Evolutionary conservation across 1,140 invertebrate genomes (phyloP), one percentile per base, ranked within the genome.

Genomic region (Eriosoma lanigerum): DNA sequence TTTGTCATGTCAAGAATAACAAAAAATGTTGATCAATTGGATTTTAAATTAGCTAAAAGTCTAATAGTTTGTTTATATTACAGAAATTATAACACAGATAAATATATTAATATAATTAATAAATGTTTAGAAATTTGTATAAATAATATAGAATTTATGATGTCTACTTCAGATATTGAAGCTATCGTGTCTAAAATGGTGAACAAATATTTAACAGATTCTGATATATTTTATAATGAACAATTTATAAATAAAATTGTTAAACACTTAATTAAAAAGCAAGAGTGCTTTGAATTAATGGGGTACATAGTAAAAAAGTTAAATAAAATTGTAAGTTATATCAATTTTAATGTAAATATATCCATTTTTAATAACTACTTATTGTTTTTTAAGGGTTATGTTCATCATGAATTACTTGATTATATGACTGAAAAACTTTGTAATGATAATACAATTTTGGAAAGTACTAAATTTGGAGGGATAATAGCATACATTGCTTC

Each of bases 201-300:
- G 24, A 82, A 82, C 0, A 85, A 86, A 62, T 86, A 87, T 68
- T 72, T 84, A 26, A 84, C 85, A 81, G 87, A 86, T 70, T 85
- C 86, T 76, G 83, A 84, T 0, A 85, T 86, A 81, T 91, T 88
- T 84, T 92, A 91, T 83, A 85, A 90, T 83, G 87, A 89, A 83
- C 83, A 85, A 24, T 86, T 91, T 62, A 84, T 90, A 82, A 87
- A 91, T 83, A 85, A 85, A 15, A 84, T 86, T 81, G 86, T 85
- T 3, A 87, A 91, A 80, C 88, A 89, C 82, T 83, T 91, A 6
- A 86, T 87, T 54, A 83, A 87, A 15, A 84, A 86, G 0, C 12
- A 78, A 82, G 87, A 87, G 1, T 26, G 4, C 19, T 78, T 78
- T 60, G 75, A 62, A 46, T 10, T 2, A 10, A 4, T 62, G 10